A percentile compares a stretch with the other conserved stretches of the same genome.
phyloP scores from a whole-genome alignment of 2,797 vertebrate species.

The Ptychobarbus kaznakovi region DNA sequence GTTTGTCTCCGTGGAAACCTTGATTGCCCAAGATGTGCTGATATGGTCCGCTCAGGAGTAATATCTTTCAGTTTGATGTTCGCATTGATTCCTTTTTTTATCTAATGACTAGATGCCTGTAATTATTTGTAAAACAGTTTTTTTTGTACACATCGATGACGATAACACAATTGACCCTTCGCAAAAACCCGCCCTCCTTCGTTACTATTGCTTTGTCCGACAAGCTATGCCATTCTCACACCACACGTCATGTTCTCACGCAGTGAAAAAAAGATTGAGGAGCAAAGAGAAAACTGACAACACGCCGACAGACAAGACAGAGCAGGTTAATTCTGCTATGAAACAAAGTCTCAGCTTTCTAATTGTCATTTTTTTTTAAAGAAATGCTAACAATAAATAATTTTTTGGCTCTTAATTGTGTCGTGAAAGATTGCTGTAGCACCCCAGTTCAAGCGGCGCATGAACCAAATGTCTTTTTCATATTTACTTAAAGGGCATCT shows the following conservation, averaged over 20 bases:
- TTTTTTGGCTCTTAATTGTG: no score
- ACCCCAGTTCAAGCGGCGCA: no score
- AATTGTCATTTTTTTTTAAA: no score
- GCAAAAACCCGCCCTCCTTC: background rate
- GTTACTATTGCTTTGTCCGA: background rate
- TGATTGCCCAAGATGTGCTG: slow-evolving; percentile 74
- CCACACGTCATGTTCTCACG: background rate
- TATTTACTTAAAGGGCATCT: no score
- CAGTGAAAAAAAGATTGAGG: background rate
- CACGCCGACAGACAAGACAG: no score
- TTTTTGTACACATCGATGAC: background rate
- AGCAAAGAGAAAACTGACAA: background rate
- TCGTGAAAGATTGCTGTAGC: no score
- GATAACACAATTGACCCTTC: background rate
- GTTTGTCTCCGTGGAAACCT: slow-evolving; percentile 78
- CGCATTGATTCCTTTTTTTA: background rate
- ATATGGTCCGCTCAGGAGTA: slow-evolving; percentile 69
- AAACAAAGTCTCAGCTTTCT: no score
- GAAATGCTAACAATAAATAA: no score
- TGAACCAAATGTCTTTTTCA: no score
- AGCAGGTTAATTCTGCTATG: no score
- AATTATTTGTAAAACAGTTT: background rate
- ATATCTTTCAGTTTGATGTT: slow-evolving; percentile 8
- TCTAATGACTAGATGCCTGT: slow-evolving; percentile 2
- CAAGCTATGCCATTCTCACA: background rate